A percentile compares a stretch with the other conserved stretches of the same genome.
Evolutionary conservation across 2,888 invertebrate species (phyloP).

Genomic region (Isoperla grammatica): DNA sequence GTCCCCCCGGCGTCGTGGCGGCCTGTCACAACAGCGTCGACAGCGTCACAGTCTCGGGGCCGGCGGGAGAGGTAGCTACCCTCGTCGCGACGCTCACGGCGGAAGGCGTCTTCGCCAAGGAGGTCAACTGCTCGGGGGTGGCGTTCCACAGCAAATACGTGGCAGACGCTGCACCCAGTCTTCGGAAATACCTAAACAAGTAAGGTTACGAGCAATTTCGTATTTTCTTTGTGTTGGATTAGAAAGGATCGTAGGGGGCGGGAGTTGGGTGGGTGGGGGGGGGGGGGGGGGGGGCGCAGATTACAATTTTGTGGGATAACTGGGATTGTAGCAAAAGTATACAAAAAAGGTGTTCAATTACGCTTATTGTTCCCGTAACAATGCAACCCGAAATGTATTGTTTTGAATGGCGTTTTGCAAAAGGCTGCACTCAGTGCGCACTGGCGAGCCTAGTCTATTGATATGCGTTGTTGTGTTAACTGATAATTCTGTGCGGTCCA

Average conservation of each 20-base stretch:
- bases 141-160: slow-evolving; percentile 89
- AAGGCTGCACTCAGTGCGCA: too few relatives aligned
- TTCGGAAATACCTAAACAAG: slow-evolving; percentile 66
- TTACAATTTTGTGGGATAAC: too few relatives aligned
- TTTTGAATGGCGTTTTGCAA: too few relatives aligned
- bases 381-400: too few relatives aligned
- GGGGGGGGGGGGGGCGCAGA: too few relatives aligned
- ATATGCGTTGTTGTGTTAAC: too few relatives aligned
- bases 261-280: too few relatives aligned
- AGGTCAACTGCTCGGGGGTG: slow-evolving; percentile 80
- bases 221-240: neutral
- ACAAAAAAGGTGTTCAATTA: too few relatives aligned
- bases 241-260: neutral
- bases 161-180: slow-evolving; percentile 65
- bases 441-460: too few relatives aligned
- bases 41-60: slow-evolving; percentile 88
- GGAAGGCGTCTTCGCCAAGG: slow-evolving; percentile 72
- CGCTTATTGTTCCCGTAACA: too few relatives aligned
- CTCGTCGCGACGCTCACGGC: slow-evolving; percentile 62
- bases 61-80: slow-evolving; percentile 57
- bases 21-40: slow-evolving; percentile 85
- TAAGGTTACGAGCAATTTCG: slow-evolving; percentile 32
- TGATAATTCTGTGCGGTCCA: too few relatives aligned
- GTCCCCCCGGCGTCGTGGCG: slow-evolving; percentile 71
- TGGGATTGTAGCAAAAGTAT: too few relatives aligned